Evolutionary conservation across 2,113 vertebrate genomes (phyloP).

Genomic region (Muntiacus muntjak): DNA sequence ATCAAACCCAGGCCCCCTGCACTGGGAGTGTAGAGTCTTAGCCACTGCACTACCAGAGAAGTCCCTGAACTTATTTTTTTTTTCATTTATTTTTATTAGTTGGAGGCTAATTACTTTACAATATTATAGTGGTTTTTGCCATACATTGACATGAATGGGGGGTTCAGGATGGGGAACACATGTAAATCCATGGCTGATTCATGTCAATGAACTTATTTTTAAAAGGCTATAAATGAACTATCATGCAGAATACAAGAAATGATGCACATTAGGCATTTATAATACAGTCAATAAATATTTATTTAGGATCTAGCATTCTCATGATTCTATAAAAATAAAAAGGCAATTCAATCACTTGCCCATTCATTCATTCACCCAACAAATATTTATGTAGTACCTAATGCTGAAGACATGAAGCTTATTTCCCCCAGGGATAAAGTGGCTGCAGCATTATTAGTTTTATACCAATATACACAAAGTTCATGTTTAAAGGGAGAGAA

Average conservation of each 20-base stretch:
- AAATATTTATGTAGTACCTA: background rate
- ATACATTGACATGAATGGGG: too few relatives aligned
- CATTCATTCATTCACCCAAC: background rate
- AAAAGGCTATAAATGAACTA: background rate
- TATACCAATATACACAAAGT: background rate
- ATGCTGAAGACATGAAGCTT: background rate
- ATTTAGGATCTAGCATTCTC: background rate
- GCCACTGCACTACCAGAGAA: background rate
- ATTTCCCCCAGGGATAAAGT: background rate
- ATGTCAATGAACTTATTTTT: background rate
- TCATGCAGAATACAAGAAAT: conserved; percentile 45
- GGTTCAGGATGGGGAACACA: too few relatives aligned
- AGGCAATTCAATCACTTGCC: background rate
- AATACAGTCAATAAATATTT: background rate
- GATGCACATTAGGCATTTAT: background rate
- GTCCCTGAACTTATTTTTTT: background rate
- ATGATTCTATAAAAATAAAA: conserved; percentile 16
- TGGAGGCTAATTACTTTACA: too few relatives aligned
- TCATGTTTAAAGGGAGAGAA: background rate
- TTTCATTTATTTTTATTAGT: too few relatives aligned
- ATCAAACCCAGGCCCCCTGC: background rate
- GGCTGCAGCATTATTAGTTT: background rate
- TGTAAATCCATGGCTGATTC: too few relatives aligned
- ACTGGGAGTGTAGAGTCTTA: background rate
- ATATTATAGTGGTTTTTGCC: too few relatives aligned